These are phyloP conservation scores for Xestia c-nigrum DNA, from an alignment of 2,888 invertebrate species.

Conservation along the genomic window DNA sequence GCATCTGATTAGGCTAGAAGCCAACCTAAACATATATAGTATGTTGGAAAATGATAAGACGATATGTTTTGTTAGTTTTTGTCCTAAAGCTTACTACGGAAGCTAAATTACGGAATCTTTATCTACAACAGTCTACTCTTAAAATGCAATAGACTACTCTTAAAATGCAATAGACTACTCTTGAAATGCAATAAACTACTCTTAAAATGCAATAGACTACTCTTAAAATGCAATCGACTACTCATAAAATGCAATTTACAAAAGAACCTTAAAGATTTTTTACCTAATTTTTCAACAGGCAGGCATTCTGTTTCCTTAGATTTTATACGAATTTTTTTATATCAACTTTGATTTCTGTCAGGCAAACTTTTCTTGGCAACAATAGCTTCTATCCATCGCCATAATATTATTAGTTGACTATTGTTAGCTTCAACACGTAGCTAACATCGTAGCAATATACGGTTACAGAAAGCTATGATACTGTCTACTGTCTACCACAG, in stretches of 20 bases:
- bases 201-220: background rate
- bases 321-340: background rate
- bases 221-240: background rate
- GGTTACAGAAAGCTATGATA: slow-evolving; percentile 8
- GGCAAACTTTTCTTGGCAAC: background rate
- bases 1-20: background rate
- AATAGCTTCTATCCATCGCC: background rate
- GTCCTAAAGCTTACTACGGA: background rate
- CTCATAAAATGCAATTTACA: background rate
- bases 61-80: background rate
- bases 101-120: background rate
- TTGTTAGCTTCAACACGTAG: slow-evolving; percentile 2
- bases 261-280: background rate
- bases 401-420: slow-evolving; percentile 1
- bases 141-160: background rate
- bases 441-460: background rate
- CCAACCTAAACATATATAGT: background rate
- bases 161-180: background rate
- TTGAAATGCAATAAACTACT: background rate
- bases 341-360: background rate
- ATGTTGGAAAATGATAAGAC: background rate
- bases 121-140: background rate
- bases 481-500: background rate
- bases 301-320: background rate
- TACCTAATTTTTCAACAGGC: background rate